Conservation (phyloP, 2,797 vertebrate genomes). For the Aldrovandia affinis region DNA sequence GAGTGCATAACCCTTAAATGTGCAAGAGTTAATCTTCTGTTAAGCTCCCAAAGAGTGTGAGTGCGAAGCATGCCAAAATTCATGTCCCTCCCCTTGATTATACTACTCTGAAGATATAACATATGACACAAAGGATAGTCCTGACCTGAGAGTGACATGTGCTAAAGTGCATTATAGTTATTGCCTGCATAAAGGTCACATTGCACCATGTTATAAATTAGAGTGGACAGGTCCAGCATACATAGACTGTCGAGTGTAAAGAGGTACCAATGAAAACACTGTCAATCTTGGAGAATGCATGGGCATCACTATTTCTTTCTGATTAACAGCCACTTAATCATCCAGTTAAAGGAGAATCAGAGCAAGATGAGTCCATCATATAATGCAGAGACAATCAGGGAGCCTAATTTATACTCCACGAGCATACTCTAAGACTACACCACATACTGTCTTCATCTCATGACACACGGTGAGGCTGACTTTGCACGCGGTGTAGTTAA, state of each 20-base stretch:
- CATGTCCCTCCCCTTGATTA: slow-evolving; percentile 56
- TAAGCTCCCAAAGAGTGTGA: background rate
- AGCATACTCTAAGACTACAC: no score
- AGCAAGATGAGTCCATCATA: slow-evolving; percentile 58
- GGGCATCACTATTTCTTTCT: slow-evolving; percentile 51
- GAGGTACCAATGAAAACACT: slow-evolving; percentile 74
- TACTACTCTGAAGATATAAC: slow-evolving; percentile 72
- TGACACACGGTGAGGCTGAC: background rate
- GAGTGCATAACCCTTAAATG: background rate
- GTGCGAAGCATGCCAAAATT: slow-evolving; percentile 12
- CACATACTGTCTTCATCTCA: background rate
- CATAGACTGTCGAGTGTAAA: slow-evolving; percentile 75
- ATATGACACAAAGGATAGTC: slow-evolving; percentile 70
- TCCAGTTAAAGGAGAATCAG: slow-evolving; percentile 57
- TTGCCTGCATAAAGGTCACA: slow-evolving; percentile 79
- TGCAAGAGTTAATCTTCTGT: background rate
- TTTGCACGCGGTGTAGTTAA: background rate
- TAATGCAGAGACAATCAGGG: slow-evolving; percentile 44
- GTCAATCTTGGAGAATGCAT: slow-evolving; percentile 66
- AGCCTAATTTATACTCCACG: slow-evolving; percentile 31
- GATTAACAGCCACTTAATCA: slow-evolving; percentile 68
- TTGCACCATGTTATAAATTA: slow-evolving; percentile 74
- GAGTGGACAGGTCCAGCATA: slow-evolving; percentile 77
- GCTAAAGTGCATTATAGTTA: slow-evolving; percentile 79
- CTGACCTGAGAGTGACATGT: slow-evolving; percentile 76